Base-by-base conservation (phyloP, 2,113 vertebrate genomes). In the Numenius arquata region DNA sequence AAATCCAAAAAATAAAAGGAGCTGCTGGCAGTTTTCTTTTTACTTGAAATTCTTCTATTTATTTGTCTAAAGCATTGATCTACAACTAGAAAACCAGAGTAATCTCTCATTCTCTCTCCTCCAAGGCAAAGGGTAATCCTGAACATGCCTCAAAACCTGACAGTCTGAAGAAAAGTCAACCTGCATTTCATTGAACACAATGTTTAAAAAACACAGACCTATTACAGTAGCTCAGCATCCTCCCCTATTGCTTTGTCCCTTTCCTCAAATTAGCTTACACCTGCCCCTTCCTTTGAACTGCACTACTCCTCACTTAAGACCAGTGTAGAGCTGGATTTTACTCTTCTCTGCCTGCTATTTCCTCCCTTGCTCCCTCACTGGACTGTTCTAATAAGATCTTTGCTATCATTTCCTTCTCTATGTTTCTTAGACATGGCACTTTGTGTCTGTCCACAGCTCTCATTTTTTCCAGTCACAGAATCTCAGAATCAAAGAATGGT, bases 11-110 rank as follows among this genome's bases (percentile, higher is more conserved):
- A 93, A 71, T 29, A 65, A 90, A 90, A 87, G 27, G 70, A 93
- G 53, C 29, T 76, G 59, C 48, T 87, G 52, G 45, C 41, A 38
- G 36, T 58, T 85, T 79, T 61, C 29, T 81, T 90, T 88, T 89
- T 47, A 68, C 40, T 30, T 78, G 41, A 76, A 88, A 17, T 66
- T 63, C 16, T 82, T 62, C 47, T 20, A 6, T 89, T 96, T 96
- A 66, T 92, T 97, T 96, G 91, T 53, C 72, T 70, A 68, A 94
- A 92, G 59, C 85, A 40, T 14, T 59, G 38, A 52, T 90, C 41
- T 78, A 74, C 63, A 71, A 36, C 27, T 48, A 90, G 86, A 95
- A 91, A 89, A 89, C 48, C 29, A 87, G 48, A 90, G 61, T 94
- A 73, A 79, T 79, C 55, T 80, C 74, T 93, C 53, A 56, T 41